Percentiles rank a stretch among this genome's conserved stretches.
Conservation (phyloP, 2,888 invertebrate species). For the Drosophila melanosoma region DNA sequence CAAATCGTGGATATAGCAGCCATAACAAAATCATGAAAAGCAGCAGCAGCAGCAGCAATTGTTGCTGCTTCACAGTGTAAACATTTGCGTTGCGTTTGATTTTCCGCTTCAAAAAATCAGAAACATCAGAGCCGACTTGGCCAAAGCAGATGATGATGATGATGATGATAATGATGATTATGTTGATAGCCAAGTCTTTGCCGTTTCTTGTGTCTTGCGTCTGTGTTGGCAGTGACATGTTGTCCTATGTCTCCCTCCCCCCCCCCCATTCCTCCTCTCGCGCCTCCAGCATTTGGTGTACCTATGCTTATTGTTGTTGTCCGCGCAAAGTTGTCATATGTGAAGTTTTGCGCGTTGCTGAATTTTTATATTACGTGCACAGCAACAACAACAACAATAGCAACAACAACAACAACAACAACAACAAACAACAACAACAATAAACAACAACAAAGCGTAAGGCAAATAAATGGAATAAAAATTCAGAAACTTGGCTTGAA, state of each 20-base stretch:
- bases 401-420: conserved; percentile 23
- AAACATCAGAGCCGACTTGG: conserved; percentile 64
- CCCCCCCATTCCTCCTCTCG: neutral
- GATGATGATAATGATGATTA: conserved; percentile 33
- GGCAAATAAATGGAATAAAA: conserved; percentile 26
- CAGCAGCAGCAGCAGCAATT: neutral
- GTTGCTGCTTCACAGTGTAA: conserved; percentile 53
- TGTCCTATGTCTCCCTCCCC: conserved; percentile 16
- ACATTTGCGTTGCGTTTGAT: conserved; percentile 68
- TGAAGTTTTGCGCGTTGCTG: conserved; percentile 79
- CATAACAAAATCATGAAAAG: neutral
- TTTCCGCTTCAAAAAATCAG: conserved; percentile 80
- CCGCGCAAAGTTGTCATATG: conserved; percentile 70
- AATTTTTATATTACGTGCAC: conserved; percentile 70
- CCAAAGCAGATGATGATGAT: conserved; percentile 22
- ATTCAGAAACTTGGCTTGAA: conserved; percentile 63
- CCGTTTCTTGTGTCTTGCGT: conserved; percentile 27
- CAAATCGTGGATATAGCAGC: neutral
- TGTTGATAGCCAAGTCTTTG: conserved; percentile 42
- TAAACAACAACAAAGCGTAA: conserved; percentile 32
- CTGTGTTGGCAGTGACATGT: conserved; percentile 29
- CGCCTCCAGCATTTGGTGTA: conserved; percentile 4
- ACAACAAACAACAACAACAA: conserved; percentile 35
- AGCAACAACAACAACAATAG: conserved; percentile 40
- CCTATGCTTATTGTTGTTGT: conserved; percentile 48